phyloP scores from a whole-genome alignment of 1,140 invertebrate genomes.

The Batillaria attramentaria region DNA sequence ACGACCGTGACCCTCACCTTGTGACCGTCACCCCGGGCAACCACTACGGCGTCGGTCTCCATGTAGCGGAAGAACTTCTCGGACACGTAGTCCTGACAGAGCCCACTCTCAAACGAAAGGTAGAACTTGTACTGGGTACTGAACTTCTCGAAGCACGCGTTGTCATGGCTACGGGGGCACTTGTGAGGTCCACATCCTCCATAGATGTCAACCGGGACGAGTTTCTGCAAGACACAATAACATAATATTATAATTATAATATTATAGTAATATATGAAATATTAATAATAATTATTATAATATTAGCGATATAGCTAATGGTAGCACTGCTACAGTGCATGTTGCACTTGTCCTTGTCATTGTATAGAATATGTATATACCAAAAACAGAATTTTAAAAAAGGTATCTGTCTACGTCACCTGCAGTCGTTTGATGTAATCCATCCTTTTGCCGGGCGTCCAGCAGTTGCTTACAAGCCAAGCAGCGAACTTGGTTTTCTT shows the following conservation, averaged over 20 bases:
- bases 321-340: too few species aligned
- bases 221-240: too few species aligned
- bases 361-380: too few species aligned
- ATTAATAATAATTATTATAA: too few species aligned
- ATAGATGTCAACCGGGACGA: constrained; percentile 77
- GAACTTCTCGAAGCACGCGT: constrained; percentile 32
- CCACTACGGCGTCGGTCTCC: constrained; percentile 24
- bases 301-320: too few species aligned
- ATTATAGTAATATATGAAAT: too few species aligned
- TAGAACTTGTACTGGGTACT: constrained; percentile 63
- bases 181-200: constrained; percentile 74
- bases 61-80: constrained; percentile 88
- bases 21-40: constrained; percentile 34
- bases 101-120: constrained; percentile 82
- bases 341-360: too few species aligned
- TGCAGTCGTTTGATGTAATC: constrained; percentile 74
- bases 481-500: constrained; percentile 67
- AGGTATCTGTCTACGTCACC: too few species aligned
- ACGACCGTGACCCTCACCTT: too few species aligned
- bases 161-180: constrained; percentile 22
- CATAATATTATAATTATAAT: too few species aligned
- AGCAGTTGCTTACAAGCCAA: constrained; percentile 79
- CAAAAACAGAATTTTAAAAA: too few species aligned
- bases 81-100: constrained; percentile 96
- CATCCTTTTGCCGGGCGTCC: constrained; percentile 73